These are phyloP conservation scores for Tyto alba DNA, from an alignment of 2,113 vertebrate genomes.

Conservation along the genomic window DNA sequence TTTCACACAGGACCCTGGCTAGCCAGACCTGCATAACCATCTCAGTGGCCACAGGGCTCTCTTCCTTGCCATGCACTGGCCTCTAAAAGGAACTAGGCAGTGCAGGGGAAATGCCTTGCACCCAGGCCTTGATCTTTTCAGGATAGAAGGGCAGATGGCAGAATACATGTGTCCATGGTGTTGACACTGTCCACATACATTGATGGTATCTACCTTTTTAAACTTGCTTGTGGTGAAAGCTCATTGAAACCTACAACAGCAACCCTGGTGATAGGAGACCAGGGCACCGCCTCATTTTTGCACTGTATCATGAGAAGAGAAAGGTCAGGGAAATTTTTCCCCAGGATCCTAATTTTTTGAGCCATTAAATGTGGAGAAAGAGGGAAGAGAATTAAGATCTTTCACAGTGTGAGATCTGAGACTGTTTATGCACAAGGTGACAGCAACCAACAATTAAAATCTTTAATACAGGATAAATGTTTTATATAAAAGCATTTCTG, in stretches of 20 bases:
- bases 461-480: neutral
- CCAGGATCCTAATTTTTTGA: neutral
- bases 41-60: too few species aligned
- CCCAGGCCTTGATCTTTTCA: rapidly evolving
- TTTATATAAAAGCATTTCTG: neutral
- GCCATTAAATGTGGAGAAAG: neutral
- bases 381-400: neutral
- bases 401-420: neutral
- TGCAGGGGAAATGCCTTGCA: neutral
- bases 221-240: neutral
- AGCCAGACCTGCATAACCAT: rapidly evolving
- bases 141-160: neutral
- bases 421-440: neutral
- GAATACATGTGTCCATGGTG: rapidly evolving
- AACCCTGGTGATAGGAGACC: rapidly evolving
- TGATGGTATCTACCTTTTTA: neutral
- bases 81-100: neutral
- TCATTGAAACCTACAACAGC: neutral
- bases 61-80: neutral
- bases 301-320: neutral
- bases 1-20: neutral
- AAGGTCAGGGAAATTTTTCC: neutral
- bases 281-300: neutral
- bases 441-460: neutral
- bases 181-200: too few species aligned